These are phyloP conservation scores for Dyspetes luteomarginatus DNA, from an alignment of 2,888 invertebrate species.

Conservation along the genomic window DNA sequence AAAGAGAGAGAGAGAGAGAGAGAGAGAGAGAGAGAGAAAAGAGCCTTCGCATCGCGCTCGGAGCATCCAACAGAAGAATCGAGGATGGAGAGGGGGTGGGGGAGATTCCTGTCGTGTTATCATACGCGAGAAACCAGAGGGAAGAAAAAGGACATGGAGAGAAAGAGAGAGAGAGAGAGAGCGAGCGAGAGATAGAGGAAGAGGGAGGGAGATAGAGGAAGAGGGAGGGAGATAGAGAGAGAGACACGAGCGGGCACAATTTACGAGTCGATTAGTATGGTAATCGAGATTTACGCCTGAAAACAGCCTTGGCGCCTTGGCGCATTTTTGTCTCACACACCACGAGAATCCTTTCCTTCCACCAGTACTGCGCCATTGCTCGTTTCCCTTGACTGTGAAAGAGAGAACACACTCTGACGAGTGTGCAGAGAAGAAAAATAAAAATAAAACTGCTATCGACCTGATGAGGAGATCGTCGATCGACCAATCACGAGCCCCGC, in stretches of 20 bases:
- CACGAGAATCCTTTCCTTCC: conserved; percentile 46
- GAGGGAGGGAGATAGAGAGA: no score
- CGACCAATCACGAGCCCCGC: conserved; percentile 3
- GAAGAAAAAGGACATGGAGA: conserved; percentile 51
- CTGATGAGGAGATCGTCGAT: conserved; percentile 25
- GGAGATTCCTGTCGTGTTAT: conserved; percentile 66
- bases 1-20: conserved; percentile 28
- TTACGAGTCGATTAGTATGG: conserved; percentile 79
- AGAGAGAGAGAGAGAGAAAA: conserved; percentile 12
- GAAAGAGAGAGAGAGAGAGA: no score
- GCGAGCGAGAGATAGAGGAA: conserved; percentile 18
- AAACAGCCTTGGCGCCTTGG: conserved; percentile 70
- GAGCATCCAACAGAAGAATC: no score
- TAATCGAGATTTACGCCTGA: conserved; percentile 75
- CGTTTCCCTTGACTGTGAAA: conserved; percentile 27
- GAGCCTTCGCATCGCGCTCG: conserved; percentile 17
- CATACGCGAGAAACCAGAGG: conserved; percentile 58
- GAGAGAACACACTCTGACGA: conserved; percentile 13
- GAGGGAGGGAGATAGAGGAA: no score
- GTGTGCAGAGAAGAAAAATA: conserved; percentile 13
- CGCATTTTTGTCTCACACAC: conserved; percentile 69
- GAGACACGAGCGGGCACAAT: conserved; percentile 70
- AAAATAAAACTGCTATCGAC: conserved; percentile 34
- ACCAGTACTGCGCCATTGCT: conserved; percentile 16
- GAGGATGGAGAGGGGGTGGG: background rate